phyloP scores from a whole-genome alignment of 2,888 invertebrate species.

The Eudemis profundana region DNA sequence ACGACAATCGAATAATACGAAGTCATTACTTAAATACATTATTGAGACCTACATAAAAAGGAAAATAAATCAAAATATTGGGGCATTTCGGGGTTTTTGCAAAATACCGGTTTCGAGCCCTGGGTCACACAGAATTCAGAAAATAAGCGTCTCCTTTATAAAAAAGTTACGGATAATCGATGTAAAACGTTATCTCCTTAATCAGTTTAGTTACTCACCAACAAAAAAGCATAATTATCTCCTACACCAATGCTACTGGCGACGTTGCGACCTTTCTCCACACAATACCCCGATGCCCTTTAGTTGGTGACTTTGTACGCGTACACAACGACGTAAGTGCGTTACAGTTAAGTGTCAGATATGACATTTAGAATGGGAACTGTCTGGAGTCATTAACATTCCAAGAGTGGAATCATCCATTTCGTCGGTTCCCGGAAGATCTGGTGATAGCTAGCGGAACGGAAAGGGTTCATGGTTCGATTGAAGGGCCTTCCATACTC shows the following conservation, averaged over 20 bases:
- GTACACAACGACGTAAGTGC: background rate
- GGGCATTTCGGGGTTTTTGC: too few relatives aligned
- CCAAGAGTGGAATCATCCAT: slow-evolving; percentile 15
- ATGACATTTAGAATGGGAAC: background rate
- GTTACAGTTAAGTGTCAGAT: background rate
- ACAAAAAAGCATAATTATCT: background rate
- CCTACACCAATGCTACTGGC: too few relatives aligned
- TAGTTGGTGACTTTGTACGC: too few relatives aligned
- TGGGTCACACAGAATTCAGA: too few relatives aligned
- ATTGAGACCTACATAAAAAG: too few relatives aligned
- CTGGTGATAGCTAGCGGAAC: slow-evolving; percentile 12
- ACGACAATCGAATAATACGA: too few relatives aligned
- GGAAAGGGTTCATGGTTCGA: background rate
- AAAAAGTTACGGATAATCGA: slow-evolving; percentile 21
- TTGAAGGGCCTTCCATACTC: background rate
- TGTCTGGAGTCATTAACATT: slow-evolving; percentile 11
- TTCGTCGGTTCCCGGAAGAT: slow-evolving; percentile 26
- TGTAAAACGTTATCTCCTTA: slow-evolving; percentile 33
- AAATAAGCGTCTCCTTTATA: background rate
- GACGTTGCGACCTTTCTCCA: slow-evolving; percentile 2
- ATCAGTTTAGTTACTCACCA: too few relatives aligned
- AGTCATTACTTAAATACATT: too few relatives aligned
- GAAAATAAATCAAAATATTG: too few relatives aligned
- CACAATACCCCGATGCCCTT: background rate
- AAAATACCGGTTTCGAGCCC: too few relatives aligned